Evolutionary conservation across 2,888 invertebrate genomes (phyloP).

Genomic region (Hirtodrosophila alboralis): DNA sequence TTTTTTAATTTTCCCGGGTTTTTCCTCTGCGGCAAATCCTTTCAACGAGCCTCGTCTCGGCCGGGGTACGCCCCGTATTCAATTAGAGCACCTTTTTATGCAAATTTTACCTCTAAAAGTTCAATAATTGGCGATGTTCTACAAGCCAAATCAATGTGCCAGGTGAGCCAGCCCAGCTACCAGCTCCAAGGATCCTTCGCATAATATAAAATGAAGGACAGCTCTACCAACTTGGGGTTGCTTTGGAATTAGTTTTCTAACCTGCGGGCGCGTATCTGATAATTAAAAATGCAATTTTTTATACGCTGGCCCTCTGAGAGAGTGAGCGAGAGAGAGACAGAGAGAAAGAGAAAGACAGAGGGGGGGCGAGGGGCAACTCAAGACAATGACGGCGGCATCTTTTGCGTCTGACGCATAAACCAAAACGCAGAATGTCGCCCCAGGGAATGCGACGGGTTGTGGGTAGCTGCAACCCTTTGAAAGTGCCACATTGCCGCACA

Average conservation of each 20-base stretch:
- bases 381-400: conserved; percentile 74
- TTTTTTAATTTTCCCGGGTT: conserved; percentile 58
- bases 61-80: conserved; percentile 63
- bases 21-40: conserved; percentile 62
- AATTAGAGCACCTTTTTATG: conserved; percentile 77
- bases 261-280: conserved; percentile 72
- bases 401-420: conserved; percentile 75
- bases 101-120: conserved; percentile 78
- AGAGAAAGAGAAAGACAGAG: conserved; percentile 19
- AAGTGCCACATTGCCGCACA: conserved; percentile 8
- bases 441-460: conserved; percentile 52
- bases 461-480: conserved; percentile 69
- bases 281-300: conserved; percentile 80
- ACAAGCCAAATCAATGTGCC: conserved; percentile 82
- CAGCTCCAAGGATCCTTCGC: conserved; percentile 2
- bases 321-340: conserved; percentile 1
- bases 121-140: conserved; percentile 84
- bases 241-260: conserved; percentile 75
- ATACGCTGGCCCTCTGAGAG: conserved; percentile 26
- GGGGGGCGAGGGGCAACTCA: conserved; percentile 34
- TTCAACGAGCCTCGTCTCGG: conserved; percentile 37
- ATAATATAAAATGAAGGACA: conserved; percentile 49
- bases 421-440: conserved; percentile 79
- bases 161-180: conserved; percentile 44
- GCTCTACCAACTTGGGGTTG: conserved; percentile 55